Base-by-base conservation (phyloP, 53 echinoderm and acorn worm species). In the Antedon mediterranea region DNA sequence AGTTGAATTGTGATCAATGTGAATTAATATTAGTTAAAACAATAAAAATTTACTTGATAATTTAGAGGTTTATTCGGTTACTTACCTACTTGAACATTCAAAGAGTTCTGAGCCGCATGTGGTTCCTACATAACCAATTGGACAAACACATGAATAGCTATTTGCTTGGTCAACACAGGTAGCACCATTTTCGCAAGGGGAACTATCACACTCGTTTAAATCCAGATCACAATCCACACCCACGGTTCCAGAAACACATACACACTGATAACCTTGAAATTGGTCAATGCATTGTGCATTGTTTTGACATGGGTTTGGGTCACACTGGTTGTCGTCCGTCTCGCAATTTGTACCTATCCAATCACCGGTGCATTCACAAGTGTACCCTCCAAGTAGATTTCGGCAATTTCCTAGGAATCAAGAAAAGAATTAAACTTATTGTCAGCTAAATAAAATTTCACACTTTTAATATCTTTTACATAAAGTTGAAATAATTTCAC, bases 61-160 rank as follows among this genome's bases (percentile, higher is more conserved):
- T n/a, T n/a, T n/a, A n/a, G n/a, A n/a, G n/a, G n/a, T n/a, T n/a
- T n/a, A 37, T 6, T 11, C 4, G 4, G 11, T 11, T 11, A 37
- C 37, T 37, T 41, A 71, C 85, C 85, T 28, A 76, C 81, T 72
- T 81, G 75, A 27, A 76, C 85, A 6, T 4, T 44, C 72, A 72
- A 43, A 71, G 81, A 85, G 77, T 43, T 72, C 43, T 23, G 57
- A 57, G 7, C 57, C 85, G 85, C 57, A 57, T 3, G 9, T 57
- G 20, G 9, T 28, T 0, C 84, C 84, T 29, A 79, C 32, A 30
- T 34, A 84, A 23, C 84, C 84, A 8, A 28, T 30, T 0, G 14
- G 27, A 31, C 84, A 84, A 15, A 32, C 33, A 32, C 84, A 84
- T 0, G 9, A 28, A 75, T 44, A 84, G 14, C 34, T 33, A 71